These are phyloP conservation scores for Drosophila novamexicana DNA, from an alignment of 1,140 invertebrate genomes.

Conservation along the genomic window DNA sequence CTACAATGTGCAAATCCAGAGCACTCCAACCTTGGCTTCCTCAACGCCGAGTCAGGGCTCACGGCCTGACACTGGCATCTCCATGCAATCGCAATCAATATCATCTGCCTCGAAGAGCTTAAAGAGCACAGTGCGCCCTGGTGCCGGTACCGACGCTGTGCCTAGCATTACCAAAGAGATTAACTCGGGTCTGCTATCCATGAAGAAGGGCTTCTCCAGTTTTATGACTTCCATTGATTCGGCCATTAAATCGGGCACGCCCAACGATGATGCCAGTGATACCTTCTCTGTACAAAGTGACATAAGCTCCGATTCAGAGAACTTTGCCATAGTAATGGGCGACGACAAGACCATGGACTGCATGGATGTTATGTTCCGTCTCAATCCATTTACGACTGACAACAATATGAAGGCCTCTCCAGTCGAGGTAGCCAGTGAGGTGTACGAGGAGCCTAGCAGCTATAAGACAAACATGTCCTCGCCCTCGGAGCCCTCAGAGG, in stretches of 20 bases:
- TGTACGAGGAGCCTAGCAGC: slow-evolving; percentile 89
- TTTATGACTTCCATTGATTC: slow-evolving; percentile 93
- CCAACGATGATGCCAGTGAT: slow-evolving; percentile 90
- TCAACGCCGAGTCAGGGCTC: slow-evolving; percentile 80
- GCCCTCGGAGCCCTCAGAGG: slow-evolving; percentile 91
- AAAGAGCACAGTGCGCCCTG: slow-evolving; percentile 43
- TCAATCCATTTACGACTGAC: slow-evolving; percentile 84
- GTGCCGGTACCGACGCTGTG: slow-evolving; percentile 53
- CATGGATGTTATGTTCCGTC: slow-evolving; percentile 87
- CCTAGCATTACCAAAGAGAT: slow-evolving; percentile 80
- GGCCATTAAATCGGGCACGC: slow-evolving; percentile 87
- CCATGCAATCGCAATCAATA: slow-evolving; percentile 76
- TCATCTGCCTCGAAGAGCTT: slow-evolving; percentile 79
- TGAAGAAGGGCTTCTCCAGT: slow-evolving; percentile 92
- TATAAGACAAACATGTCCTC: slow-evolving; percentile 87
- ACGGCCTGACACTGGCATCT: slow-evolving; percentile 83
- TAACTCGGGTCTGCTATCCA: slow-evolving; percentile 87
- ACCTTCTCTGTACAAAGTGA: slow-evolving; percentile 89
- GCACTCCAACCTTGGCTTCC: slow-evolving; percentile 78
- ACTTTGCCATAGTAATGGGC: slow-evolving; percentile 89
- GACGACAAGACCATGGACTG: slow-evolving; percentile 88
- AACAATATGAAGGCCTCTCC: slow-evolving; percentile 84
- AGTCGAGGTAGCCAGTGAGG: slow-evolving; percentile 93
- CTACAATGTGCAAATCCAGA: slow-evolving; percentile 82
- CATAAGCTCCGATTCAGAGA: slow-evolving; percentile 92